These are phyloP conservation scores for Macquaria australasica DNA, from an alignment of 2,113 vertebrate species.

Conservation along the genomic window DNA sequence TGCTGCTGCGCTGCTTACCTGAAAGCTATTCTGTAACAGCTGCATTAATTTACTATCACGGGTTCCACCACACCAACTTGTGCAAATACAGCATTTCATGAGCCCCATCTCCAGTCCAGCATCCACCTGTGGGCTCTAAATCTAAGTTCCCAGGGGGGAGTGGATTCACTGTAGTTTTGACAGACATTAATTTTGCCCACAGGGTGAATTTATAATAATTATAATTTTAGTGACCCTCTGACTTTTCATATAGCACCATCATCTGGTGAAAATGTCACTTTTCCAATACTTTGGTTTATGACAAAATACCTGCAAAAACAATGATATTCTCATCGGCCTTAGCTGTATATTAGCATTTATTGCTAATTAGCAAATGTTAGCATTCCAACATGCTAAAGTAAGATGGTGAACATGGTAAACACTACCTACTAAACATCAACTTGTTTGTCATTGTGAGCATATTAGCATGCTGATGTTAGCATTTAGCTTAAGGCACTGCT, in stretches of 20 bases:
- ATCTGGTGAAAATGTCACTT: neutral
- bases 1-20: neutral
- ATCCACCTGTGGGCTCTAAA: slow-evolving; percentile 9
- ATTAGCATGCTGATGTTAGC: neutral
- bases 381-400: neutral
- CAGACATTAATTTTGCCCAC: neutral
- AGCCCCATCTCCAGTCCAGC: neutral
- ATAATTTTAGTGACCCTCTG: neutral
- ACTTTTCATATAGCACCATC: neutral
- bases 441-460: neutral
- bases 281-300: neutral
- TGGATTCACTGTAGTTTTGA: no score
- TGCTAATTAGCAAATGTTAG: neutral
- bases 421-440: neutral
- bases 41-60: neutral
- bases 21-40: neutral
- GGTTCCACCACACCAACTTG: neutral
- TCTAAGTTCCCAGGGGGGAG: neutral
- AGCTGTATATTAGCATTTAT: neutral
- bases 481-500: neutral
- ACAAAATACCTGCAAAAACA: neutral
- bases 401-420: neutral
- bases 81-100: slow-evolving; percentile 10
- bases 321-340: neutral
- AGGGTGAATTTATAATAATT: neutral